Evolutionary conservation across 2,113 vertebrate species (phyloP).

Genomic region (Plestiodon gilberti): DNA sequence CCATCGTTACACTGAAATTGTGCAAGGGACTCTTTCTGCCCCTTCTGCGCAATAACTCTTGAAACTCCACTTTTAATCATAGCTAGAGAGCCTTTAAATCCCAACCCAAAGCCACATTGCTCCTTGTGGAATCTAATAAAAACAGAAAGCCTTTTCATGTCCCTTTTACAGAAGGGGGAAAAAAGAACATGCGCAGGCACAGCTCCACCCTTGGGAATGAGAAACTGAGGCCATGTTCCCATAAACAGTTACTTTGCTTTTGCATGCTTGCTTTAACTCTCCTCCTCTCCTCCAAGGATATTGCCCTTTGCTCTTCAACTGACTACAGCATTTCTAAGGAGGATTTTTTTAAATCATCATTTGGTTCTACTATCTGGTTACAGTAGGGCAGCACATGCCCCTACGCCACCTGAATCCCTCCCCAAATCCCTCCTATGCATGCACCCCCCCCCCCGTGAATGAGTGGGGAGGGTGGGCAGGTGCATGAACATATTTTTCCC

Average conservation of each 20-base stretch:
- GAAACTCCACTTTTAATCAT: constrained; percentile 10
- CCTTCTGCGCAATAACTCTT: constrained; percentile 8
- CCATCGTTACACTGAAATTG: neutral
- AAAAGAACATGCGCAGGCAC: too few relatives aligned
- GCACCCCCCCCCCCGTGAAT: too few relatives aligned
- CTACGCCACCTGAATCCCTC: too few relatives aligned
- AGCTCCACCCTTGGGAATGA: neutral
- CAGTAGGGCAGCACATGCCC: too few relatives aligned
- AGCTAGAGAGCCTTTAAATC: neutral
- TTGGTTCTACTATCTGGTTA: neutral
- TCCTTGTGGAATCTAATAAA: constrained; percentile 6
- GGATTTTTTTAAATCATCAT: neutral
- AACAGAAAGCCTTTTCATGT: neutral
- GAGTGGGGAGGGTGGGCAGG: too few relatives aligned
- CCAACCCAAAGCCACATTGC: neutral
- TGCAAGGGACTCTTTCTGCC: neutral
- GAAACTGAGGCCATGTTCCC: neutral
- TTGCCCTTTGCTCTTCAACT: neutral
- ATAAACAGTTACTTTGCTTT: neutral
- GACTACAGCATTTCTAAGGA: neutral
- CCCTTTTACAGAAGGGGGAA: neutral
- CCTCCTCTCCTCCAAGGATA: neutral
- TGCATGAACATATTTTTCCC: too few relatives aligned
- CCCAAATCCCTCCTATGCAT: too few relatives aligned
- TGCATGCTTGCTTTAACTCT: neutral